Conservation (phyloP, 37 sponge, comb jelly and placozoan species). For the Sycon ciliatum region DNA sequence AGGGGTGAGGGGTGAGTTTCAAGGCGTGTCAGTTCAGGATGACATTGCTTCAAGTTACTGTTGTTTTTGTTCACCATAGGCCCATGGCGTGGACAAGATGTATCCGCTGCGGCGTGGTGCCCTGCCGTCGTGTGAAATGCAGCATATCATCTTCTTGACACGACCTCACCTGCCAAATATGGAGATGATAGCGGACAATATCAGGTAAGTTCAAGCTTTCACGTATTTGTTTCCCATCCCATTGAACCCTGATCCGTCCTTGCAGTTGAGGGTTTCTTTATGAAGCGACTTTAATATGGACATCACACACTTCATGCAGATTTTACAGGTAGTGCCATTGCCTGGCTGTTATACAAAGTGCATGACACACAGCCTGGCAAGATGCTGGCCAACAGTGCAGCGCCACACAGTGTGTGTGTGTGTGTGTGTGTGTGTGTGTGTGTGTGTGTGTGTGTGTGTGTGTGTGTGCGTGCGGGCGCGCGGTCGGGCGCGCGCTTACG, state of each 20-base stretch:
- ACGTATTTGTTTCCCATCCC: too few relatives aligned
- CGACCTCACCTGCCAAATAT: constrained; percentile 42
- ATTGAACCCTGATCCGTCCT: too few relatives aligned
- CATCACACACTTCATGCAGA: too few relatives aligned
- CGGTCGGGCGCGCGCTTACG: too few relatives aligned
- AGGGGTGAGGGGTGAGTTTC: neutral
- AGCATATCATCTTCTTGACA: constrained; percentile 45
- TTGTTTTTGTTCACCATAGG: constrained; percentile 21
- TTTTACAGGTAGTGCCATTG: too few relatives aligned
- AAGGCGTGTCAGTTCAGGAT: constrained; percentile 11
- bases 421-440: neutral
- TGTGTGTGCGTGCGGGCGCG: neutral
- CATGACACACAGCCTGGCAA: neutral
- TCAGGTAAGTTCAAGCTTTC: constrained; percentile 42
- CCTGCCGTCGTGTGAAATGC: constrained; percentile 21
- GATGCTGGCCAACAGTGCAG: neutral
- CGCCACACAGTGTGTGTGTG: neutral
- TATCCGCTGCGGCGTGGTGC: constrained; percentile 33
- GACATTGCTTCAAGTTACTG: too few relatives aligned
- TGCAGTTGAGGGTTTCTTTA: too few relatives aligned
- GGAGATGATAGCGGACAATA: constrained; percentile 40
- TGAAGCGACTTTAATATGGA: too few relatives aligned
- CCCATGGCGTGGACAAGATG: constrained; percentile 60
- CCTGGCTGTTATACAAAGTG: neutral
- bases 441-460: neutral